Conservation (phyloP, 2,797 vertebrate genomes). For the Neosilurus hyrtlii region DNA sequence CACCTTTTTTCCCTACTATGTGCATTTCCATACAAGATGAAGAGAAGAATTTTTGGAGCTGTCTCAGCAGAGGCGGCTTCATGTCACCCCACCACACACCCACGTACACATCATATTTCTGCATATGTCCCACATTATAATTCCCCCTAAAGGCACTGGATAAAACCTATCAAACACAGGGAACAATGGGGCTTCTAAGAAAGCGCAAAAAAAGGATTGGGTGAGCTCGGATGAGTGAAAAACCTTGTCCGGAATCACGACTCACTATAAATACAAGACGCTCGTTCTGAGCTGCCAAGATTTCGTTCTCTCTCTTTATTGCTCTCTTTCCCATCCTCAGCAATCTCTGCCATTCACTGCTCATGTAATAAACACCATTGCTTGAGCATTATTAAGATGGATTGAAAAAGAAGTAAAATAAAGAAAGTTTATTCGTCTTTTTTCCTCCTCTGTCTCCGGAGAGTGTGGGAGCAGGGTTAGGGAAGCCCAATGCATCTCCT, state of each 20-base stretch:
- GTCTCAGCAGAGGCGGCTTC: constrained; percentile 63
- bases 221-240: constrained; percentile 68
- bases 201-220: constrained; percentile 74
- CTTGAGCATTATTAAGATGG: constrained; percentile 59
- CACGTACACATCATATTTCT: constrained; percentile 74
- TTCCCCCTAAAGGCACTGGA: constrained; percentile 70
- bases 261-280: constrained; percentile 79
- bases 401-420: constrained; percentile 66
- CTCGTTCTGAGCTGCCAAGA: constrained; percentile 75
- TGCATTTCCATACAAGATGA: constrained; percentile 27
- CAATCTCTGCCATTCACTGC: constrained; percentile 58
- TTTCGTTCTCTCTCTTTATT: constrained; percentile 54
- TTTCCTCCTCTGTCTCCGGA: constrained; percentile 57
- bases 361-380: constrained; percentile 64
- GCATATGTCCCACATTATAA: constrained; percentile 74
- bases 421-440: constrained; percentile 65
- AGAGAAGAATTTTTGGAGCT: constrained; percentile 32
- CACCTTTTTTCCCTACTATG: background rate
- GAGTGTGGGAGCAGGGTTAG: constrained; percentile 79
- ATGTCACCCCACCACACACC: constrained; percentile 53
- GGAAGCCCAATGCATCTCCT: constrained; percentile 75
- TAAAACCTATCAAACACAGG: constrained; percentile 74
- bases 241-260: constrained; percentile 83
- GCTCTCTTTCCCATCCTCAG: constrained; percentile 33
- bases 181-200: constrained; percentile 74